Evolutionary conservation across 2,888 invertebrate species (phyloP), one percentile per base, ranked within the genome.

Genomic region (Diarsia brunnea): DNA sequence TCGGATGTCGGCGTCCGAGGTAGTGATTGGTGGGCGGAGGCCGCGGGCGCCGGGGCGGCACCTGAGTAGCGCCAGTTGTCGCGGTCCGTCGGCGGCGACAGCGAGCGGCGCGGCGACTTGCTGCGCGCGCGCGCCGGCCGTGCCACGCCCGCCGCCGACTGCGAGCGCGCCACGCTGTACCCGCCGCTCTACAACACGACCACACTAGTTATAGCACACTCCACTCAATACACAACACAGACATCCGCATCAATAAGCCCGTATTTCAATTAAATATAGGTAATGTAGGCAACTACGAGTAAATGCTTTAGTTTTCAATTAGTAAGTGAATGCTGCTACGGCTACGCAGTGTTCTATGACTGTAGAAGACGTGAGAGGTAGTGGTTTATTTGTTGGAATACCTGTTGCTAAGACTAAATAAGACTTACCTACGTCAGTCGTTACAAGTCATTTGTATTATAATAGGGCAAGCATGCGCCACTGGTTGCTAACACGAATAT

Each of bases 91-190:
- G 98, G 98, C 73, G 98, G 98, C 78, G 98, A 98, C 84, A 98
- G 97, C 90, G 98, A 98, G 90, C 98, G 97, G 79, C 98, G 97
- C 86, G 98, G 98, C 88, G 98, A 98, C 96, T 98, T 98, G 94
- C 98, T 98, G 89, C 98, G 97, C 71, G 97, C 97, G 80, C 98
- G 97, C 75, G 93, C 91, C 73, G 94, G 90, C 81, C 94, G 92
- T 82, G 92, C 92, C 74, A 94, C 95, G 63, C 98, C 98, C 77
- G 98, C 98, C 76, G 98, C 98, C 76, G 98, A 98, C 95, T 98
- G 98, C 90, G 98, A 98, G 87, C 98, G 97, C 92, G 98, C 98
- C 98, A 93, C 94, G 90, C 91, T 90, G 92, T 94, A 95, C 49
- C 94, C 95, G 70, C 91, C 90, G 83, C 97, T 95, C 97, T 96